These are phyloP conservation scores for Engystomops pustulosus DNA, from an alignment of 2,113 vertebrate genomes.

Conservation along the genomic window DNA sequence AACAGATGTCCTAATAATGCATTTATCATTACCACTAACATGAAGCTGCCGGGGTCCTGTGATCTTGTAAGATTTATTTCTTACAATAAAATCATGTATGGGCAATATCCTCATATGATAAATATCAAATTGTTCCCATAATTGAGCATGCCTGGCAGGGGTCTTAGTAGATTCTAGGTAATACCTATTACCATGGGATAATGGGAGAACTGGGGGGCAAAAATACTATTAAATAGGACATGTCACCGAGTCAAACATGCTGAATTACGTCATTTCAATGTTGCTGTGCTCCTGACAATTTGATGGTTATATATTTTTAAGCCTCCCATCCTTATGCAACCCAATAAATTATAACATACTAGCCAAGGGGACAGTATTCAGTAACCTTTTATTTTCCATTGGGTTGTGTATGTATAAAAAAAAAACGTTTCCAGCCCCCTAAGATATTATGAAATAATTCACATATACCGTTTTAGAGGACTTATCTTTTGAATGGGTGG, in stretches of 20 bases:
- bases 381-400: too few relatives aligned
- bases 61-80: background rate
- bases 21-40: conserved; percentile 46
- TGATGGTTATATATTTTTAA: too few relatives aligned
- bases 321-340: too few relatives aligned
- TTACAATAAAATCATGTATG: background rate
- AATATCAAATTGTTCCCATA: background rate
- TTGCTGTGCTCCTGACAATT: too few relatives aligned
- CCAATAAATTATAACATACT: too few relatives aligned
- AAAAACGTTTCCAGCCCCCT: too few relatives aligned
- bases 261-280: background rate
- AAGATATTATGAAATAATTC: too few relatives aligned
- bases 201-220: background rate
- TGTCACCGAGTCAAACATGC: too few relatives aligned
- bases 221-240: background rate
- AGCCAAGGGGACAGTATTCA: too few relatives aligned
- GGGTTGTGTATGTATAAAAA: too few relatives aligned
- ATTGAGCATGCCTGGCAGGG: background rate
- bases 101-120: background rate
- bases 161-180: background rate
- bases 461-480: too few relatives aligned
- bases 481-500: too few relatives aligned
- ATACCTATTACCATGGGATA: background rate
- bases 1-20: conserved; percentile 47
- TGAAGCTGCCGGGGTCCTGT: conserved; percentile 11